Conservation (phyloP, 2,888 invertebrate species). For the Cephus pygmeus region DNA sequence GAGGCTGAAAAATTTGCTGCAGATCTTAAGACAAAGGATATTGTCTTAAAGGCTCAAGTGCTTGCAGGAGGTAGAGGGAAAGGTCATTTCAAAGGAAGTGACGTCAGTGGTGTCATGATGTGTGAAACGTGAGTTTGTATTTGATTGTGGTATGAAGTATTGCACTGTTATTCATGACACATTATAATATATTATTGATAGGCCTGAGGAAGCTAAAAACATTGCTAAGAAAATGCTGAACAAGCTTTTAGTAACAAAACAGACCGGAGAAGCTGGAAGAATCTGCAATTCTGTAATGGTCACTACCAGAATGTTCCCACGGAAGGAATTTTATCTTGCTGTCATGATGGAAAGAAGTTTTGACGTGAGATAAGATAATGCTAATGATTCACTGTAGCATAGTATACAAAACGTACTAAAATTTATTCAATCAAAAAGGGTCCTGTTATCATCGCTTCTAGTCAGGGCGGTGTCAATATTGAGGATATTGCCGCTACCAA, state of each 20-base stretch:
- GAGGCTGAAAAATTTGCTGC: conserved; percentile 83
- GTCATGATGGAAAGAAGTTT: conserved; percentile 96
- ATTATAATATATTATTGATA: conserved; percentile 54
- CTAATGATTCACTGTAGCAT: background rate
- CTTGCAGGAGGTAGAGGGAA: conserved; percentile 92
- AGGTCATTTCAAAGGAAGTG: conserved; percentile 89
- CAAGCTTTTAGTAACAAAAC: conserved; percentile 90
- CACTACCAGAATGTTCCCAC: conserved; percentile 92
- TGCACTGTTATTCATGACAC: background rate
- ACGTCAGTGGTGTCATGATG: conserved; percentile 92
- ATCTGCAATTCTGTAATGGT: conserved; percentile 96
- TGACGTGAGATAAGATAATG: conserved; percentile 69
- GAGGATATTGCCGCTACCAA: conserved; percentile 91
- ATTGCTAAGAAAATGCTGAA: conserved; percentile 87
- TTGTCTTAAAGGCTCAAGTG: conserved; percentile 88
- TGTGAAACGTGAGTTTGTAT: conserved; percentile 76
- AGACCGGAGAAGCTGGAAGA: conserved; percentile 89
- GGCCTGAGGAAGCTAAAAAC: conserved; percentile 84
- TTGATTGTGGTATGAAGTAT: background rate
- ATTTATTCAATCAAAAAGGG: conserved; percentile 70
- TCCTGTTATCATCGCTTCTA: conserved; percentile 91
- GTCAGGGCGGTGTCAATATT: conserved; percentile 94
- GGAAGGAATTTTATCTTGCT: conserved; percentile 95
- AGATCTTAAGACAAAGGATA: conserved; percentile 78
- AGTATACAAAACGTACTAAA: background rate